These are phyloP conservation scores for Paradoxurus hermaphroditus DNA, from an alignment of 2,113 vertebrate genomes.

Conservation along the genomic window DNA sequence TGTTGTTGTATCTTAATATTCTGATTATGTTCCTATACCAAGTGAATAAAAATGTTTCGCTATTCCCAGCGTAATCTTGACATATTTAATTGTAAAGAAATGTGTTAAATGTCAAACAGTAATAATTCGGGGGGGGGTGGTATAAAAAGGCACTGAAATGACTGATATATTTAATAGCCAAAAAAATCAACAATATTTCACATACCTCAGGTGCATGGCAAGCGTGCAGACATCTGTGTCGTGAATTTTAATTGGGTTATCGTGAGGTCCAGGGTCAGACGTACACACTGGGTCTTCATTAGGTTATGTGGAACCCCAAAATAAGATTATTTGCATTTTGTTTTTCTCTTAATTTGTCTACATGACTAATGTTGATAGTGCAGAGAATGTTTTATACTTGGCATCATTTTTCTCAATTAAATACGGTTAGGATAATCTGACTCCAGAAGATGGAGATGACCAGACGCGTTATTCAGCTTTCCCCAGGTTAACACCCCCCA, in stretches of 20 bases:
- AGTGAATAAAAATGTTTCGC: background rate
- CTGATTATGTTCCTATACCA: background rate
- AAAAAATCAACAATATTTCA: background rate
- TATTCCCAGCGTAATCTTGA: background rate
- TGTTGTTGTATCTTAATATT: background rate
- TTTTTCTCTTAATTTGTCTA: background rate
- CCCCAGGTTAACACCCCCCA: background rate
- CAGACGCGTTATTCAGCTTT: background rate
- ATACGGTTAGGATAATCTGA: background rate
- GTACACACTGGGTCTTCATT: background rate
- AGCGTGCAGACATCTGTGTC: background rate
- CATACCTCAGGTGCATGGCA: background rate
- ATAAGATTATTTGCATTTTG: background rate
- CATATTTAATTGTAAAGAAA: background rate
- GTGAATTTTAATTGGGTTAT: background rate
- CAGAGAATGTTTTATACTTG: background rate
- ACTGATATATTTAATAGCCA: background rate
- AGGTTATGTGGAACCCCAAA: background rate
- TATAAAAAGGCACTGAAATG: background rate
- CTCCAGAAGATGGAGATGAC: background rate
- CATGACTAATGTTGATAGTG: background rate
- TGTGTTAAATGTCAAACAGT: background rate
- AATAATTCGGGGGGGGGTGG: background rate
- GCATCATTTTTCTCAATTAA: background rate
- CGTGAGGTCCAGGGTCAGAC: background rate